A percentile compares a stretch with the other conserved stretches of the same genome.
These are phyloP conservation scores for Penaeus indicus DNA, from an alignment of 1,140 invertebrate species.

Conservation along the genomic window DNA sequence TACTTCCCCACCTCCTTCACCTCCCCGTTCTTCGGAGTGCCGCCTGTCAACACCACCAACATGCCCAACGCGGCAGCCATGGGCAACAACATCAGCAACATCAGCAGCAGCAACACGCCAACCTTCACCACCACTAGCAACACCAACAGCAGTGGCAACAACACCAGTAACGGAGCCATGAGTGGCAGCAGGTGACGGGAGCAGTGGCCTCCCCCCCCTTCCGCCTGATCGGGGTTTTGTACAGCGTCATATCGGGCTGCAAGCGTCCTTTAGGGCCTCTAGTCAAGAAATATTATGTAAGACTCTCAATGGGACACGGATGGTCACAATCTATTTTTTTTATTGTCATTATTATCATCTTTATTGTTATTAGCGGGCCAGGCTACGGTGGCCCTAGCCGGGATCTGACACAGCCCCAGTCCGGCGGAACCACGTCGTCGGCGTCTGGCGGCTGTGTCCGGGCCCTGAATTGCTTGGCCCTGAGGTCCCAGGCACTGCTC, in stretches of 20 bases:
- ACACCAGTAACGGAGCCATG: slow-evolving; percentile 29
- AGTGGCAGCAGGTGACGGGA: slow-evolving; percentile 59
- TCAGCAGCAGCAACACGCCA: slow-evolving; percentile 25
- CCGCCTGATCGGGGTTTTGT: not conserved
- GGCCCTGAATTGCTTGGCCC: not conserved
- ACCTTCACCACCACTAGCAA: slow-evolving; percentile 12
- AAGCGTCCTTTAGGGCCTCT: too few species aligned
- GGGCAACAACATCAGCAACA: slow-evolving; percentile 43
- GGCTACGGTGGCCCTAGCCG: too few species aligned
- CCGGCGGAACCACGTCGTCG: too few species aligned
- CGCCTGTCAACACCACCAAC: slow-evolving; percentile 47
- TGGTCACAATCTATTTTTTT: too few species aligned
- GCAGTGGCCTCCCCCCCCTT: slow-evolving; percentile 7
- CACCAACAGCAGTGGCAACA: slow-evolving; percentile 20
- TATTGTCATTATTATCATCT: too few species aligned
- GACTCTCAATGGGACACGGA: too few species aligned
- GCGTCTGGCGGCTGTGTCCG: too few species aligned
- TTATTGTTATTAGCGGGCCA: too few species aligned
- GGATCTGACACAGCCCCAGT: too few species aligned
- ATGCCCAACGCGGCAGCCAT: slow-evolving; percentile 39
- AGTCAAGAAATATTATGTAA: too few species aligned
- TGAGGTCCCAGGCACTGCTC: slow-evolving; percentile 33
- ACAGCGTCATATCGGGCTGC: too few species aligned
- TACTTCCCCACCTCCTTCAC: slow-evolving; percentile 59
- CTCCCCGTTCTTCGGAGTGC: slow-evolving; percentile 57